phyloP scores from a whole-genome alignment of 2,113 vertebrate species.

The Lasiurus cinereus region DNA sequence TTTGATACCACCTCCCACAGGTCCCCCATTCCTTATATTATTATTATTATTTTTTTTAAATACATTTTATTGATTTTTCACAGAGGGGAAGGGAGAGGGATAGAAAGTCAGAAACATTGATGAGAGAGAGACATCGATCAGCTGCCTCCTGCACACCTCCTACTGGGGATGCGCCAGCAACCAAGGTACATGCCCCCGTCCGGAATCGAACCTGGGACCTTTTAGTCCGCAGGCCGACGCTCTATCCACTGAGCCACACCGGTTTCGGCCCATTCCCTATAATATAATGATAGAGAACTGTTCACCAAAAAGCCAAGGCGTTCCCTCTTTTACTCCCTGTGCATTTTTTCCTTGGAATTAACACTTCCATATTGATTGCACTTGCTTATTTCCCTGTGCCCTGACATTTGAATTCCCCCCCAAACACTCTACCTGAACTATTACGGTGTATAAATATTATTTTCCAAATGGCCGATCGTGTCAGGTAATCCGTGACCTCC shows the following conservation, averaged over 20 bases:
- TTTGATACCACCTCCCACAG: not conserved
- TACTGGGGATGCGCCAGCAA: too few species aligned
- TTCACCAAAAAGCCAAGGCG: not conserved
- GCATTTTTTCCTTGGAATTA: not conserved
- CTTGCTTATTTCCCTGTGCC: conserved; percentile 15
- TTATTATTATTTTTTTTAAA: too few species aligned
- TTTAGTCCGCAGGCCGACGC: too few species aligned
- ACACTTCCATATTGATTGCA: not conserved
- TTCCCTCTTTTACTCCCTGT: not conserved
- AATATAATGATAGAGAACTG: conserved; percentile 6
- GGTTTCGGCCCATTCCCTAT: too few species aligned
- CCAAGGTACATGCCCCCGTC: too few species aligned
- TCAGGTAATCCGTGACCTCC: conserved; percentile 9
- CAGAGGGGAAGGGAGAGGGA: too few species aligned
- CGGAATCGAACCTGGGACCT: too few species aligned
- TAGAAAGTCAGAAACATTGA: too few species aligned
- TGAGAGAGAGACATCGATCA: too few species aligned
- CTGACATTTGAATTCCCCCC: not conserved
- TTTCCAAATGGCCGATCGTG: not conserved
- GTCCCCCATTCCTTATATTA: not conserved
- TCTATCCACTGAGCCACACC: too few species aligned
- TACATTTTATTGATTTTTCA: too few species aligned
- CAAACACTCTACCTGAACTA: not conserved
- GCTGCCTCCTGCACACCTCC: too few species aligned
- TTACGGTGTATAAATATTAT: not conserved